A percentile compares a stretch with the other conserved stretches of the same genome.
These are phyloP conservation scores for Mylabris sibirica DNA, from an alignment of 2,888 invertebrate species.

Conservation along the genomic window DNA sequence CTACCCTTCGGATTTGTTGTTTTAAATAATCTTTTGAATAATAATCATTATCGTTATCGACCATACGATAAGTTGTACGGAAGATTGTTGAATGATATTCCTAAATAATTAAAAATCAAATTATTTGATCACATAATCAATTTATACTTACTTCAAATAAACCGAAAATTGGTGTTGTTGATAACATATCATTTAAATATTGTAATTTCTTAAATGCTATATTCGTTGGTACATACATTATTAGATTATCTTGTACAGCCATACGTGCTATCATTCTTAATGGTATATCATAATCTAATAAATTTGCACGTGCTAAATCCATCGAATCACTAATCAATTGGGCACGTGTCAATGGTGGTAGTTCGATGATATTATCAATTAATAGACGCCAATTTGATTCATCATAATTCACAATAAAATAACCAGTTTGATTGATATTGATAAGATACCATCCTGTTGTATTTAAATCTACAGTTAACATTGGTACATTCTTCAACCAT, in stretches of 20 bases:
- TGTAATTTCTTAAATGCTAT: conserved; percentile 67
- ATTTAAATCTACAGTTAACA: conserved; percentile 48
- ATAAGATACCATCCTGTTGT: conserved; percentile 69
- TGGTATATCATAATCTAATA: conserved; percentile 67
- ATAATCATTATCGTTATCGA: conserved; percentile 63
- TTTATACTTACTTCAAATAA: conserved; percentile 64
- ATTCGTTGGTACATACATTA: conserved; percentile 68
- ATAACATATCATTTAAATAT: conserved; percentile 67
- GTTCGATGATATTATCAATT: conserved; percentile 62
- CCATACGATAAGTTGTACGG: conserved; percentile 60
- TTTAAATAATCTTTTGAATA: conserved; percentile 63
- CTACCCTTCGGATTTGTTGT: conserved; percentile 64
- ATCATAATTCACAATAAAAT: conserved; percentile 74
- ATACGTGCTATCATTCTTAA: conserved; percentile 65
- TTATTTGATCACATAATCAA: conserved; percentile 29
- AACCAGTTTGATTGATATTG: conserved; percentile 71
- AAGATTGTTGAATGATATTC: conserved; percentile 61
- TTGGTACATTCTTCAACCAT: conserved; percentile 63
- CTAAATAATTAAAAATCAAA: no score
- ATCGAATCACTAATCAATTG: conserved; percentile 76
- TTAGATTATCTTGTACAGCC: conserved; percentile 59
- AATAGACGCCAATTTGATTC: conserved; percentile 67
- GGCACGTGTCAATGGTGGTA: conserved; percentile 70
- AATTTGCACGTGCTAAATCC: conserved; percentile 66
- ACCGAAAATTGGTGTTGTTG: conserved; percentile 67